These are phyloP conservation scores for Planococcus citri DNA, from an alignment of 1,140 invertebrate species.

Conservation along the genomic window DNA sequence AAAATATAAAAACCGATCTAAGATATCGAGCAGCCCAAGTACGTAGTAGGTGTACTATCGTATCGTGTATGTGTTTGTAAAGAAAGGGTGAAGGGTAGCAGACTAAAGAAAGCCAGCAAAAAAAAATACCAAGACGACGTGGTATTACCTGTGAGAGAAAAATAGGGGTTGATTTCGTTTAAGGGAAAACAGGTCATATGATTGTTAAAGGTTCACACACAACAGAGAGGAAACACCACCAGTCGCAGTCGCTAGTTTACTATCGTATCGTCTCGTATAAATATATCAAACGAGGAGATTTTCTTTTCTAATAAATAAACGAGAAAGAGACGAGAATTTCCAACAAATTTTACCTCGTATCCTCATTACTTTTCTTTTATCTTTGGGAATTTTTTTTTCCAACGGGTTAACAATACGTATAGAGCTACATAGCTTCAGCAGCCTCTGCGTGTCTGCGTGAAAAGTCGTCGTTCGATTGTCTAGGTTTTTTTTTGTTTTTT, in stretches of 20 bases:
- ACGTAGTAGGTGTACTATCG: no score
- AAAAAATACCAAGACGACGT: no score
- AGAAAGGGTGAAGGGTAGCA: neutral
- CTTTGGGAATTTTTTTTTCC: neutral
- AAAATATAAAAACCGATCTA: neutral
- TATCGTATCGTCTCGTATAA: neutral
- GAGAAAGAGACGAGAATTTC: neutral
- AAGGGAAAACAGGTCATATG: neutral
- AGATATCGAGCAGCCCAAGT: neutral
- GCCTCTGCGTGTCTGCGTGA: no score
- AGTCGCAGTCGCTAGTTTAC: neutral
- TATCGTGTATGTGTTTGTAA: neutral
- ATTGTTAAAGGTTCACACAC: neutral
- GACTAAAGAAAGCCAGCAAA: no score
- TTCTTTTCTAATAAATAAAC: slow-evolving; percentile 4
- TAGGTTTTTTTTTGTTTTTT: no score
- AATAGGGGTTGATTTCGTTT: neutral
- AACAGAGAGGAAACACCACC: neutral
- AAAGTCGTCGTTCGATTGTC: no score
- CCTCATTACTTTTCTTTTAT: slow-evolving; percentile 7
- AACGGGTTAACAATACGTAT: no score
- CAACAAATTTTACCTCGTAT: neutral
- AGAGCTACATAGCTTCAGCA: no score
- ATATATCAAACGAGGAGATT: slow-evolving; percentile 7
- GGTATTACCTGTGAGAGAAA: no score